phyloP scores from a whole-genome alignment of 1,140 invertebrate species.

The Trichonephila clavata region DNA sequence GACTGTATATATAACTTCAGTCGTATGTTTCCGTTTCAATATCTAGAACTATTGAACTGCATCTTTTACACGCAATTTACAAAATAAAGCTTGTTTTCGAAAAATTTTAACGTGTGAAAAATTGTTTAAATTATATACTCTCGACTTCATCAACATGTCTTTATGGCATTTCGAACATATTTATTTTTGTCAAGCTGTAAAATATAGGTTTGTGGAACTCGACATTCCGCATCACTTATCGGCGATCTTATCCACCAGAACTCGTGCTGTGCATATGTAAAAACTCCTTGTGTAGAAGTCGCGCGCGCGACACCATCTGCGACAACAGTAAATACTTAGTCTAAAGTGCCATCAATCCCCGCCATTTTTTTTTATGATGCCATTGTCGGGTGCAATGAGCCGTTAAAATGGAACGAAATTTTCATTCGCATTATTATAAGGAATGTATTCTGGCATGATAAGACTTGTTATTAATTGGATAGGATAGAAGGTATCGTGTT shows the following conservation, averaged over 20 bases:
- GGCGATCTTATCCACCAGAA: background rate
- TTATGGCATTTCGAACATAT: background rate
- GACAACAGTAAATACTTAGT: slow-evolving; percentile 2
- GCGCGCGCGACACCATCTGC: slow-evolving; percentile 2
- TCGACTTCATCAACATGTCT: too few species aligned
- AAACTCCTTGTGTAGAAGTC: background rate
- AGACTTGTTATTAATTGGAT: background rate
- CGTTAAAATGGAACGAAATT: slow-evolving; percentile 48
- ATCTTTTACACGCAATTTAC: too few species aligned
- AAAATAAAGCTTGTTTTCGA: too few species aligned
- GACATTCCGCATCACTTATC: slow-evolving; percentile 44
- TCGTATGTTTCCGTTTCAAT: too few species aligned
- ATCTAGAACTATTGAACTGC: too few species aligned
- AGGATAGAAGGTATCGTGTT: background rate
- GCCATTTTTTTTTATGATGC: background rate
- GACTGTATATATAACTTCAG: too few species aligned
- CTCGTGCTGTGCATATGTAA: background rate
- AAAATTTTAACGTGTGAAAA: too few species aligned
- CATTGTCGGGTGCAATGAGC: slow-evolving; percentile 42
- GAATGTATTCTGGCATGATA: background rate
- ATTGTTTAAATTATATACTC: too few species aligned
- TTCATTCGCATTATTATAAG: background rate
- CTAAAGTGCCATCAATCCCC: background rate
- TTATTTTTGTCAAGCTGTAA: slow-evolving; percentile 15
- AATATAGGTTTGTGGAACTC: slow-evolving; percentile 57